Conservation (phyloP, 2,797 vertebrate genomes). For the Chaetophractus vellerosus region DNA sequence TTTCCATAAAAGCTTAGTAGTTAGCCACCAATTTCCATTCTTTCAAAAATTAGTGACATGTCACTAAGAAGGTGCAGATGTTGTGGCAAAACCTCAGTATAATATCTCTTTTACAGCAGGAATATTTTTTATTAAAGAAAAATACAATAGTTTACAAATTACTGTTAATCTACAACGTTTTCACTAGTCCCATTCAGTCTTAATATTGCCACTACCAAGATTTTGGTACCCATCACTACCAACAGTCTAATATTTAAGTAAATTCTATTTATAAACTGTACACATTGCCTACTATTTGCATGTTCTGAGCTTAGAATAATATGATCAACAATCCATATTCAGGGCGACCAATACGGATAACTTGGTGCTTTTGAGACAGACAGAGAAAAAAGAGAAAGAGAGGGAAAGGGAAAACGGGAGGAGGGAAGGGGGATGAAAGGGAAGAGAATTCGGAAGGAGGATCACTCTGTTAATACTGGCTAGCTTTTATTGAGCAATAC, state of each 20-base stretch:
- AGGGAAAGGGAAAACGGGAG: background rate
- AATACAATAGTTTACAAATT: background rate
- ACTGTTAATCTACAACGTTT: background rate
- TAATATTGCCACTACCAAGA: background rate
- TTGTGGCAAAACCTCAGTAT: background rate
- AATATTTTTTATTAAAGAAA: background rate
- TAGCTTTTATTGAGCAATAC: background rate
- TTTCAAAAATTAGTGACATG: conserved; percentile 6
- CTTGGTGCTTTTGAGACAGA: background rate
- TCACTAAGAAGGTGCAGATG: background rate
- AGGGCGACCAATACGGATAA: background rate
- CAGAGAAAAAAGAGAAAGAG: background rate
- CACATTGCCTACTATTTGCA: background rate
- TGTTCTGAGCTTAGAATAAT: background rate
- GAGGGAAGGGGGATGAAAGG: background rate
- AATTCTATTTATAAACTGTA: background rate
- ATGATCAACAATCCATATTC: background rate
- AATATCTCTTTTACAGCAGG: background rate
- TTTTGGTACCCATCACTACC: background rate
- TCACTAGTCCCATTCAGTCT: background rate
- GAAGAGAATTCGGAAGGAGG: background rate
- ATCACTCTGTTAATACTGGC: background rate
- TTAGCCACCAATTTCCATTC: background rate
- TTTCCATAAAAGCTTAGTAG: background rate
- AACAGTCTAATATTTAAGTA: background rate